These are phyloP conservation scores for Ascaphus truei DNA, from an alignment of 2,113 vertebrate genomes.

Conservation along the genomic window DNA sequence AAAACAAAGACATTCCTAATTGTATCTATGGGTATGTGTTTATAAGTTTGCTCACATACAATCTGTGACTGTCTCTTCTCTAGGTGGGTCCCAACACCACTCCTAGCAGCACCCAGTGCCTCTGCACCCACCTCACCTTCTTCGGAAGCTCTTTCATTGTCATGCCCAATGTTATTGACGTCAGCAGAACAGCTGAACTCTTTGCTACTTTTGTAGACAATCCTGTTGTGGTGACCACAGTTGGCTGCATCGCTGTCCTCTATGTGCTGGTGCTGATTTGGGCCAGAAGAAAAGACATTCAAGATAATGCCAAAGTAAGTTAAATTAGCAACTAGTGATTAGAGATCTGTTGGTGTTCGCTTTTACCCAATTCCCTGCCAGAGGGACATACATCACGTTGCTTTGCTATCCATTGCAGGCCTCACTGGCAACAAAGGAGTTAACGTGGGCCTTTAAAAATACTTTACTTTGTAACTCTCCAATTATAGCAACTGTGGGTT, in stretches of 20 bases:
- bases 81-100: conserved; percentile 84
- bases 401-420: too few relatives aligned
- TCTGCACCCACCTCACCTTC: conserved; percentile 89
- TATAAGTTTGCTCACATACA: too few relatives aligned
- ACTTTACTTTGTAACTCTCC: too few relatives aligned
- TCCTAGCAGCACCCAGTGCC: conserved; percentile 72
- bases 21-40: too few relatives aligned
- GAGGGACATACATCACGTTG: too few relatives aligned
- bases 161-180: conserved; percentile 79
- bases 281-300: conserved; percentile 84
- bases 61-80: conserved; percentile 8
- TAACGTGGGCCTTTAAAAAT: too few relatives aligned
- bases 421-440: too few relatives aligned
- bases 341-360: too few relatives aligned
- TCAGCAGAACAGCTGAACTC: conserved; percentile 75
- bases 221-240: conserved; percentile 85
- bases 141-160: conserved; percentile 90
- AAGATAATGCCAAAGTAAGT: conserved; percentile 82
- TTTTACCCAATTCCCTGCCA: too few relatives aligned
- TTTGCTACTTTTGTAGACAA: conserved; percentile 86
- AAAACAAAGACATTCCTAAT: too few relatives aligned
- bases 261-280: conserved; percentile 82
- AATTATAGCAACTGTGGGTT: too few relatives aligned
- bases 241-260: conserved; percentile 72
- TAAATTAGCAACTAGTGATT: too few relatives aligned